A percentile compares a stretch with the other conserved stretches of the same genome.
These are phyloP conservation scores for Acanthosepion lycidas DNA, from an alignment of 2,888 invertebrate species.

Conservation along the genomic window DNA sequence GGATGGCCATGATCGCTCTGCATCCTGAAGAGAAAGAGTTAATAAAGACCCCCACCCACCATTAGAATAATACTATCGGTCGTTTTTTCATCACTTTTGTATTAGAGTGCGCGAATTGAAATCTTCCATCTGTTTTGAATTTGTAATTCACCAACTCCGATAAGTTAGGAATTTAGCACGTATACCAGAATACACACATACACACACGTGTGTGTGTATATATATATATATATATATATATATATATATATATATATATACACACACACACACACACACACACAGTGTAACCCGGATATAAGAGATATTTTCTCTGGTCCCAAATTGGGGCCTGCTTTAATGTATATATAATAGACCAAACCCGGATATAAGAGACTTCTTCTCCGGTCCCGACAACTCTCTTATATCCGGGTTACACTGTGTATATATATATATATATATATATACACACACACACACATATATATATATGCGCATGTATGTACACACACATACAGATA, in stretches of 20 bases:
- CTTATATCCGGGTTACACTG: too few relatives aligned
- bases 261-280: too few relatives aligned
- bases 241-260: not conserved
- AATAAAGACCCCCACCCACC: not conserved
- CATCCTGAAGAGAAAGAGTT: too few relatives aligned
- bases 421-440: not conserved
- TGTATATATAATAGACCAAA: too few relatives aligned
- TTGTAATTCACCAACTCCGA: not conserved
- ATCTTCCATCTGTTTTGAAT: not conserved
- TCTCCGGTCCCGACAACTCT: too few relatives aligned
- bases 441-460: not conserved
- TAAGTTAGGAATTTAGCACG: not conserved
- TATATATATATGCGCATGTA: too few relatives aligned
- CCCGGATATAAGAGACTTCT: too few relatives aligned
- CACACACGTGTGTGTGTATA: not conserved
- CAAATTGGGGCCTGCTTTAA: too few relatives aligned
- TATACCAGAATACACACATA: not conserved
- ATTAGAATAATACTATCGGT: not conserved
- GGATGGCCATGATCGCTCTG: too few relatives aligned
- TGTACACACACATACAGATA: rapidly evolving
- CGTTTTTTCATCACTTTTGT: not conserved
- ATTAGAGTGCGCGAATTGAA: not conserved
- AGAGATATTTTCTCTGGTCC: too few relatives aligned
- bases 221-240: not conserved
- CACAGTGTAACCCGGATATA: too few relatives aligned